Evolutionary conservation across 2,888 invertebrate species (phyloP), one percentile per base, ranked within the genome.

Genomic region (Eledone cirrhosa): DNA sequence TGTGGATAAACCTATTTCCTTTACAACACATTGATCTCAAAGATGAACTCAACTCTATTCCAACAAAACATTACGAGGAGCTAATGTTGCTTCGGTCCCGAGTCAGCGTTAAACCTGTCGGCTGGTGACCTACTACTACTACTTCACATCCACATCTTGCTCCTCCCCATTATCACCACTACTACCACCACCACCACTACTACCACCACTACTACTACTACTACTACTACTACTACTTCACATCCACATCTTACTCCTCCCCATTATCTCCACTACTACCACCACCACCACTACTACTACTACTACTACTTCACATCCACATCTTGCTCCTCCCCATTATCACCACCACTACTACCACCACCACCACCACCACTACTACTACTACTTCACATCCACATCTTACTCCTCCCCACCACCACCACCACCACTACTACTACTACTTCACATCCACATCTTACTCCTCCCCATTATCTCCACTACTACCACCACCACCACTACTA

Each of bases 51-150:
- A 76, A 76, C 24, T 48, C 48, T 24, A 81, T 88, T 74, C 88
- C 87, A 27, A 85, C 87, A 48, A 83, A 87, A 47, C 88, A 88
- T 79, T 82, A 87, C 14, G 87, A 88, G 67, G 86, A 87, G 79
- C 84, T 88, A 67, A 88, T 87, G 11, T 81, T 86, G 5, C 84
- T 87, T 22, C 81, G 84, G 33, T 87, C 88, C 4, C 82, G 81
- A 48, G 85, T 88, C 31, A 82, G 83, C 75, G 79, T 84, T 65
- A 83, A 83, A 65, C 84, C 85, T 8, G 80, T 80, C 4, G 79
- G 78, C 27, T 82, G 82, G 82, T 76, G 76, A 76, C n/a, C 53
- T 53, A n/a, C n/a, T n/a, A n/a, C n/a, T n/a, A n/a, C n/a, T n/a
- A n/a, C n/a, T n/a, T n/a, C n/a, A n/a, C n/a, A 67, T 29, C 29